A percentile compares a stretch with the other conserved stretches of the same genome.
phyloP scores from a whole-genome alignment of 2,113 vertebrate species.

The Lycocorax pyrrhopterus region DNA sequence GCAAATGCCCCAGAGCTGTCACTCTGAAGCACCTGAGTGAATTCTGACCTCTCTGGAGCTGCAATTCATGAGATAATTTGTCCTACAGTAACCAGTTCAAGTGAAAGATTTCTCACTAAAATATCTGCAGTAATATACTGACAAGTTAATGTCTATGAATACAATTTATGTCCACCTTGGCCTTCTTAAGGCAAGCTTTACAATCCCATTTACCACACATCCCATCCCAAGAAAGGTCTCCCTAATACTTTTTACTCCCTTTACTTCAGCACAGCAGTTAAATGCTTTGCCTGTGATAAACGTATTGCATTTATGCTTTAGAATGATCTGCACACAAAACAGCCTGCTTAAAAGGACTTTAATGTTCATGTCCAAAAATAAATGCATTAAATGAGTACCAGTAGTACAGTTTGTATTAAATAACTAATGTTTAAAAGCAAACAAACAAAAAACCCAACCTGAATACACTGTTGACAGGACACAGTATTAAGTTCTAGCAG shows the following conservation, averaged over 20 bases:
- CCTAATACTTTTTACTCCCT: background rate
- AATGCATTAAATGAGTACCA: background rate
- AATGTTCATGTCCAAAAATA: background rate
- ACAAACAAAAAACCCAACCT: background rate
- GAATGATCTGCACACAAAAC: background rate
- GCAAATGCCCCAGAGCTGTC: background rate
- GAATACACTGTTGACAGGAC: background rate
- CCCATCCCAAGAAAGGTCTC: background rate
- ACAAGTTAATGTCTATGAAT: background rate
- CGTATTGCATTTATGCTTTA: background rate
- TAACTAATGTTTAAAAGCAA: background rate
- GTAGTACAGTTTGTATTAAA: background rate
- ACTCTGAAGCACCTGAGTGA: background rate
- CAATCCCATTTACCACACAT: background rate
- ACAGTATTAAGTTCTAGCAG: background rate
- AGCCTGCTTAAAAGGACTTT: background rate
- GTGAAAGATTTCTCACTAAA: background rate
- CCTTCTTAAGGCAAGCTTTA: background rate
- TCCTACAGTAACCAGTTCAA: background rate
- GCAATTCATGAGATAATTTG: background rate
- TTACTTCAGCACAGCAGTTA: background rate
- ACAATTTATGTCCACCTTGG: fast-evolving
- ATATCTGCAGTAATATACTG: background rate
- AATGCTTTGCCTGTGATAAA: background rate
- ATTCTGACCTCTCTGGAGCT: background rate